Conservation (phyloP, 2,113 vertebrate genomes). For the Trogon melanurus region DNA sequence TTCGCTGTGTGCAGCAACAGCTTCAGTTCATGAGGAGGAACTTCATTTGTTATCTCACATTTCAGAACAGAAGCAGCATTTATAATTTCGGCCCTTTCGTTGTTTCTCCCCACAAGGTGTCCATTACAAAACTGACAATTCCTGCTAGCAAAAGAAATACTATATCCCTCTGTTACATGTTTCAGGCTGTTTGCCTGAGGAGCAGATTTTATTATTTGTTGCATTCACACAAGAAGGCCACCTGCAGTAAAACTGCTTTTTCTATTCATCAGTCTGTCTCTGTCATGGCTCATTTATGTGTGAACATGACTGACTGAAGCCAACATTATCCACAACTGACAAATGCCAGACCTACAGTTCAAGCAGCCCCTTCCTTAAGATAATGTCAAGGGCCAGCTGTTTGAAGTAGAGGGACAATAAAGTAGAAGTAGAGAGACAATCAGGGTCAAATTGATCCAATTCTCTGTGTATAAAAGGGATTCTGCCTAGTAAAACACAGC, state of each 20-base stretch:
- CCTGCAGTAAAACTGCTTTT: conserved; percentile 62
- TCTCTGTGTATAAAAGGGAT: conserved; percentile 68
- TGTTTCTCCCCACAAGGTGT: background rate
- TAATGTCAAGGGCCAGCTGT: conserved; percentile 66
- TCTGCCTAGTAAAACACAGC: conserved; percentile 64
- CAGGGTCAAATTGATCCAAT: conserved; percentile 73
- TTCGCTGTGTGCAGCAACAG: background rate
- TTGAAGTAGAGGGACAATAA: conserved; percentile 73
- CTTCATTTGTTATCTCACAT: background rate
- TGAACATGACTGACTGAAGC: conserved; percentile 74
- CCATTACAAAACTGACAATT: conserved; percentile 23
- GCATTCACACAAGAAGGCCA: conserved; percentile 69
- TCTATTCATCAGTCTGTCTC: conserved; percentile 73
- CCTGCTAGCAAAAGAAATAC: conserved; percentile 44
- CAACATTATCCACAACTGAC: conserved; percentile 70
- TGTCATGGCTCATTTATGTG: conserved; percentile 75
- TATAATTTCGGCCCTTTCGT: conserved; percentile 5
- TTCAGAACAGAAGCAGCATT: background rate
- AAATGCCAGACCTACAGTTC: conserved; percentile 76
- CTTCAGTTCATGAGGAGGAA: background rate
- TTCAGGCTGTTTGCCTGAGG: conserved; percentile 24
- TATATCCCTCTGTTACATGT: conserved; percentile 8
- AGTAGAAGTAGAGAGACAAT: conserved; percentile 60
- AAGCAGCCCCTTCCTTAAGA: conserved; percentile 71
- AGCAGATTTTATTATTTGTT: conserved; percentile 64